These are phyloP conservation scores for Ormyrus labotus DNA, from an alignment of 2,888 invertebrate genomes.

Conservation along the genomic window DNA sequence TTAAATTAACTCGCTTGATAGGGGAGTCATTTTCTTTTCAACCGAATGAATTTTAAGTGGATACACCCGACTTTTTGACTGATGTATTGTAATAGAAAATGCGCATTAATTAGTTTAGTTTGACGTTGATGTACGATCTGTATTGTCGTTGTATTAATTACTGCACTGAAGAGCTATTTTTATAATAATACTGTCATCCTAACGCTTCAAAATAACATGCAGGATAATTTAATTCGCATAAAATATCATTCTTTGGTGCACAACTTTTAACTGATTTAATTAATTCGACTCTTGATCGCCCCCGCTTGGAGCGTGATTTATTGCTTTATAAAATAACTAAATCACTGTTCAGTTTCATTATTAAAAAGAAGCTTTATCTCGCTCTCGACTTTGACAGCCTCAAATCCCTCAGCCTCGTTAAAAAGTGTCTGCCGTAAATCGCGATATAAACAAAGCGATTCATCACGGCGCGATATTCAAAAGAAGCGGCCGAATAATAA, in stretches of 20 bases:
- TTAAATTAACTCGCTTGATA: constrained; percentile 47
- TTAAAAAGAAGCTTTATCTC: neutral
- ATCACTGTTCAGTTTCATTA: neutral
- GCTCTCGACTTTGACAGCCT: no score
- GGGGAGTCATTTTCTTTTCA: constrained; percentile 25
- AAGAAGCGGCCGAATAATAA: neutral
- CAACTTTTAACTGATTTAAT: no score
- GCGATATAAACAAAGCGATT: constrained; percentile 5
- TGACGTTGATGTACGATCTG: neutral
- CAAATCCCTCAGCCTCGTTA: neutral
- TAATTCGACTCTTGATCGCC: no score
- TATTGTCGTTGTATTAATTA: no score
- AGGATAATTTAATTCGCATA: no score
- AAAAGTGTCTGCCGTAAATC: neutral
- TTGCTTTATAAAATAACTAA: no score
- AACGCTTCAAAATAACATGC: no score
- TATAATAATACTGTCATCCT: no score
- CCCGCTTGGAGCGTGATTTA: no score
- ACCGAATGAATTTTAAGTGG: constrained; percentile 50
- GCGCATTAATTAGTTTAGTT: neutral
- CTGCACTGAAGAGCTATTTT: no score
- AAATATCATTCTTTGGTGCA: no score
- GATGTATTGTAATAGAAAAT: constrained; percentile 12
- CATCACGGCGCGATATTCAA: constrained; percentile 6
- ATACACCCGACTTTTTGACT: neutral